Evolutionary conservation across 2,113 vertebrate species (phyloP).

Genomic region (Odontophorus gujanensis): DNA sequence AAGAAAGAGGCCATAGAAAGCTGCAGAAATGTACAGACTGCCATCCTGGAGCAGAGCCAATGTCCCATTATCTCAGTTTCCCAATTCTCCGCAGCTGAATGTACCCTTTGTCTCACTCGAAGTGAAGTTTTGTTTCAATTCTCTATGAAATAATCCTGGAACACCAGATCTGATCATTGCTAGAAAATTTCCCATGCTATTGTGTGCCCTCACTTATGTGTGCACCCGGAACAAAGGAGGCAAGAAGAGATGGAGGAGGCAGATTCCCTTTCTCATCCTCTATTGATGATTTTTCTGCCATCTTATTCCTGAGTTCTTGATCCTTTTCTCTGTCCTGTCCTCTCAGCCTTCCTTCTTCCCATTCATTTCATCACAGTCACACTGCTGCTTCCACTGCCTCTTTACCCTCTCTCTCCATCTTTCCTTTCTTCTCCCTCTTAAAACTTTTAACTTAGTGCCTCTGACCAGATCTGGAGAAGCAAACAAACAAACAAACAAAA

Average conservation of each 20-base stretch:
- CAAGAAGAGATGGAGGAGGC: fast-evolving
- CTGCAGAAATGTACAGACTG: neutral
- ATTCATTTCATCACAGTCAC: fast-evolving
- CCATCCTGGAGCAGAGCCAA: neutral
- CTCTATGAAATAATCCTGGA: neutral
- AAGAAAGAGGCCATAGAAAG: neutral
- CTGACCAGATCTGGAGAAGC: neutral
- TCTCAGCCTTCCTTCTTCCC: neutral
- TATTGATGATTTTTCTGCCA: neutral
- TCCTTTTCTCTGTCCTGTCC: neutral
- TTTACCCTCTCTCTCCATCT: neutral
- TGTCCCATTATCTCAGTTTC: neutral
- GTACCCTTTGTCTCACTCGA: neutral
- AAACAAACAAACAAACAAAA: neutral
- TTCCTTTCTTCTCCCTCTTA: neutral
- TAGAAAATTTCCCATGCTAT: neutral
- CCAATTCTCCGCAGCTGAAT: neutral
- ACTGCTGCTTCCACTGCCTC: fast-evolving
- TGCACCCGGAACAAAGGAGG: neutral
- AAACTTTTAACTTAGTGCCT: neutral
- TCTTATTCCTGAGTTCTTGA: neutral
- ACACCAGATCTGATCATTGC: neutral
- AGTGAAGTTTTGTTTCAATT: neutral
- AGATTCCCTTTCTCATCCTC: neutral
- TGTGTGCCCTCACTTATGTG: fast-evolving